A percentile compares a stretch with the other conserved stretches of the same genome.
Conservation (phyloP, 2,888 invertebrate genomes). For the Beris chalybata region DNA sequence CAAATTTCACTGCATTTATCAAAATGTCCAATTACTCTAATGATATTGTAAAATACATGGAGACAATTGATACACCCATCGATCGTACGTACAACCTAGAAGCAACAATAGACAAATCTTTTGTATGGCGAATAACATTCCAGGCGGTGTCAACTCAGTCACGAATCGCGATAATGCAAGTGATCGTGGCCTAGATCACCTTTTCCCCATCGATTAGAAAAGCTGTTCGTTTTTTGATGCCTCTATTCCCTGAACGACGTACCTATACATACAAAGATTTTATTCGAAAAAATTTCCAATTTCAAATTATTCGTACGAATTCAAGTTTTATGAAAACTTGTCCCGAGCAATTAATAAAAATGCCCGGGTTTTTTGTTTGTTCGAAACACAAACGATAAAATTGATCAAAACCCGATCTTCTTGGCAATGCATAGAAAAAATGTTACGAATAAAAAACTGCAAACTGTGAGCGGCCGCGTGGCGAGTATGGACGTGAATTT, state of each 20-base stretch:
- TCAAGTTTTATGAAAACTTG: not conserved
- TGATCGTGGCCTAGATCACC: constrained; percentile 40
- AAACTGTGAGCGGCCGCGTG: not conserved
- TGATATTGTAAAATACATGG: too few species aligned
- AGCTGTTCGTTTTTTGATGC: too few species aligned
- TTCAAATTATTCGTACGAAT: not conserved
- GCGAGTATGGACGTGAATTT: constrained; percentile 31
- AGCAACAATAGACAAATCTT: constrained; percentile 21
- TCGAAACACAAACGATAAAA: not conserved
- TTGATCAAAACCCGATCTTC: too few species aligned
- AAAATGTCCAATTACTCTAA: too few species aligned
- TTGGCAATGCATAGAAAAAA: too few species aligned
- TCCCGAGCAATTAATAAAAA: not conserved
- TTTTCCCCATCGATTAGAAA: constrained; percentile 11
- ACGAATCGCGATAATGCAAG: constrained; percentile 39
- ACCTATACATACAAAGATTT: not conserved
- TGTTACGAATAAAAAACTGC: too few species aligned
- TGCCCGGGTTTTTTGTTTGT: not conserved
- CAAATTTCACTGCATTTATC: too few species aligned
- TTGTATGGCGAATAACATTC: constrained; percentile 32
- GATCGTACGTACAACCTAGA: constrained; percentile 21
- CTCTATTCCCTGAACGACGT: not conserved
- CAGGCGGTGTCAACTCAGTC: constrained; percentile 40
- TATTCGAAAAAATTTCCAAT: not conserved
- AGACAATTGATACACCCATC: not conserved